Base-by-base conservation (phyloP, 2,888 invertebrate genomes). In the Heteromurus nitidus region DNA sequence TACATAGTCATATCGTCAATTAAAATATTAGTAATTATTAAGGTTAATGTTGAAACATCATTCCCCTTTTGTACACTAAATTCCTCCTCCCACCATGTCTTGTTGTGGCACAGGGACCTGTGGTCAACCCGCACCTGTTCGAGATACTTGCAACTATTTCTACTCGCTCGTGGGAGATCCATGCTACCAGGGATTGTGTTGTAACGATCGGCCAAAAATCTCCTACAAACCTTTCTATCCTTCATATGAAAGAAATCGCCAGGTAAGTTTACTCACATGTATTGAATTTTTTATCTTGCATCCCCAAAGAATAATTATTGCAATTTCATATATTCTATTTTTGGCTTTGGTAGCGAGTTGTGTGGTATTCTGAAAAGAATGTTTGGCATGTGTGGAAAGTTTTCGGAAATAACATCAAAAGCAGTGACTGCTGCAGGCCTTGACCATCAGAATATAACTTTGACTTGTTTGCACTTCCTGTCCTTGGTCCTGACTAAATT, bases 161-260 rank as follows among this genome's bases (percentile, higher is more conserved):
- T 75, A 62, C 55, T 70, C 74, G 13, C 53, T 85, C n/a, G 79
- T 68, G 26, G 68, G 69, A 1, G 86, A 86, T 44, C 85, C 86
- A 3, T 87, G 87, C 65, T 87, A 80, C 60, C 72, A 80, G 53
- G 85, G 86, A 36, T 62, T 87, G 11, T 87, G 87, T 47, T 87
- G 87, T 42, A 82, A 80, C 42, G 81, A 82, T 22, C 83, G 84
- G 53, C 79, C 74, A 2, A 73, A 74, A 75, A 80, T 82, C 7
- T 58, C 69, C 60, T 82, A 85, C 65, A 85, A 77, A 28, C 84
- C 82, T 42, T 85, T 85, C 20, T 67, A 82, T 30, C 82, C 84
- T 26, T 83, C 81, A 0, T 85, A 76, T 22, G 84, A 85, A 62
- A 36, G 31, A 53, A 28, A 42, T 64, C 31, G 60, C 5, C 47